Evolutionary conservation across 2,113 vertebrate species (phyloP).

Genomic region (Otus sunia): DNA sequence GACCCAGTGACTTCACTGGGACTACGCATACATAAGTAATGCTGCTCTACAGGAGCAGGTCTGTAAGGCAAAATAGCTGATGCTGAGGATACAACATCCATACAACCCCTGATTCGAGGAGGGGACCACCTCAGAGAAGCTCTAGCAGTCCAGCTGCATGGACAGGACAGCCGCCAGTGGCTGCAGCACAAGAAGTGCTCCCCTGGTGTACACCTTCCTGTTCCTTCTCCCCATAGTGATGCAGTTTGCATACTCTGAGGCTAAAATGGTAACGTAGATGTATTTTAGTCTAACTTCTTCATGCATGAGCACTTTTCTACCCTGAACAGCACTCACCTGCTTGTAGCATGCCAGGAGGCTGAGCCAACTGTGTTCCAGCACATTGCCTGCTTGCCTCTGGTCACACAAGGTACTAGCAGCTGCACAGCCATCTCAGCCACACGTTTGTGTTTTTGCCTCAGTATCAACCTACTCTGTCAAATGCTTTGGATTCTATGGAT

Average conservation of each 20-base stretch:
- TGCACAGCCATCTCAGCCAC: not conserved
- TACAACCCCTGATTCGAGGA: fast-evolving
- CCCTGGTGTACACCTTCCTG: not conserved
- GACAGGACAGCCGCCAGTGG: not conserved
- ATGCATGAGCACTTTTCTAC: not conserved
- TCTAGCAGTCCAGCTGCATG: not conserved
- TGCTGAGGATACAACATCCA: not conserved
- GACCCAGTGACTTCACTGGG: not conserved
- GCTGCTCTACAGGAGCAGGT: not conserved
- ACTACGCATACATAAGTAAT: not conserved
- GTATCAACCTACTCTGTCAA: not conserved
- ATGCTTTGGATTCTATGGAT: not conserved
- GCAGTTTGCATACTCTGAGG: not conserved
- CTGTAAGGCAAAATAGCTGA: not conserved
- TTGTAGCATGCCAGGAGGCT: not conserved
- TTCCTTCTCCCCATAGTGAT: not conserved
- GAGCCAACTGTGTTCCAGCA: not conserved
- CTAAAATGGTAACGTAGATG: not conserved
- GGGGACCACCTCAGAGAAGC: not conserved
- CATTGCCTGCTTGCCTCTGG: not conserved
- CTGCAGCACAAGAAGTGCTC: not conserved
- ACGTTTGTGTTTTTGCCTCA: not conserved
- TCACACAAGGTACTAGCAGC: not conserved
- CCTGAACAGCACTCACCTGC: not conserved
- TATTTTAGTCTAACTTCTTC: not conserved